Conservation (phyloP, 2,888 invertebrate species). For the Notodonta ziczac region DNA sequence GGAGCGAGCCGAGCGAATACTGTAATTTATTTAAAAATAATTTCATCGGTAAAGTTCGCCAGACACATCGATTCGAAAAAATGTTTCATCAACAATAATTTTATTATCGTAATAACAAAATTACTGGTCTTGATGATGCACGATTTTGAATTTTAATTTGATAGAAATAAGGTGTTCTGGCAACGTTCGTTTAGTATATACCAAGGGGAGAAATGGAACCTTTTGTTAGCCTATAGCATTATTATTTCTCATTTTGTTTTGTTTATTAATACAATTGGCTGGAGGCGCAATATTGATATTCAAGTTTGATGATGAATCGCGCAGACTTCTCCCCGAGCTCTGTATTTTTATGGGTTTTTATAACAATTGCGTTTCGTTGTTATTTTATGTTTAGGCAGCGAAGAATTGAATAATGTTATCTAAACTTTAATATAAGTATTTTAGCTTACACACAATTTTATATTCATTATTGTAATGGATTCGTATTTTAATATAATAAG, state of each 20-base stretch:
- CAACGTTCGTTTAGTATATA: conserved; percentile 61
- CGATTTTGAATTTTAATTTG: conserved; percentile 74
- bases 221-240: conserved; percentile 85
- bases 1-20: conserved; percentile 72
- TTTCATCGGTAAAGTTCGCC: conserved; percentile 80
- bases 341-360: conserved; percentile 78
- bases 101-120: conserved; percentile 85
- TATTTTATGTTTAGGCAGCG: conserved; percentile 61
- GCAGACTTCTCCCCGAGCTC: conserved; percentile 70
- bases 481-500: neutral
- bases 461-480: conserved; percentile 1
- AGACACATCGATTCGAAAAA: conserved; percentile 82
- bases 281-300: conserved; percentile 85
- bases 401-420: conserved; percentile 43
- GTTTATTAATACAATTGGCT: conserved; percentile 85
- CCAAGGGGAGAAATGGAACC: conserved; percentile 83
- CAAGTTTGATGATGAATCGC: conserved; percentile 83
- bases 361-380: conserved; percentile 68
- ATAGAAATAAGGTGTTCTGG: conserved; percentile 66
- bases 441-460: neutral
- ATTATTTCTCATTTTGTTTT: conserved; percentile 85
- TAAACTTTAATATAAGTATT: conserved; percentile 10
- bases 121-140: conserved; percentile 73
- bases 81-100: conserved; percentile 85
- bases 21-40: conserved; percentile 81